Evolutionary conservation across 1,140 invertebrate species (phyloP).

Genomic region (Trichoplusia ni): DNA sequence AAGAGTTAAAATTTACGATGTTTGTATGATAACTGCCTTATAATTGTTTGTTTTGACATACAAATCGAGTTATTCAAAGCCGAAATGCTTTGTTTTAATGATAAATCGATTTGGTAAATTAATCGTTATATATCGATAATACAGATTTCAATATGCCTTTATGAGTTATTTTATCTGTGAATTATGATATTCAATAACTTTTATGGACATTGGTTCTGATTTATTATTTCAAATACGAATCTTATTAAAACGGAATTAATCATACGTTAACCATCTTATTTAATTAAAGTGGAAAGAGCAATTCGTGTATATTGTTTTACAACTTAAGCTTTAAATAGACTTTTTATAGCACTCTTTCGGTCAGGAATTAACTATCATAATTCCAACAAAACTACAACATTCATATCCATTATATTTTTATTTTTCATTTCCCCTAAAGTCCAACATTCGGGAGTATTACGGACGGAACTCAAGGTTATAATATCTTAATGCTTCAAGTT

Average conservation of each 20-base stretch:
- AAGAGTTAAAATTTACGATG: constrained; percentile 64
- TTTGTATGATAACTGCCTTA: constrained; percentile 65
- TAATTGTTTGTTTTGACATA: constrained; percentile 60
- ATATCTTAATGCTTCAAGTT: constrained; percentile 78
- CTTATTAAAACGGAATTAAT: too few relatives aligned
- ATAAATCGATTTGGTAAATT: constrained; percentile 24
- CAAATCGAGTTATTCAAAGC: constrained; percentile 54
- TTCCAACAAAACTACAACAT: constrained; percentile 9
- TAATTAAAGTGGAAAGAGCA: too few relatives aligned
- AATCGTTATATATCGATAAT: constrained; percentile 35
- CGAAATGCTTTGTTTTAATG: constrained; percentile 40
- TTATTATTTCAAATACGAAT: too few relatives aligned
- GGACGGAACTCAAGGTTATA: constrained; percentile 55
- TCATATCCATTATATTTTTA: constrained; percentile 14
- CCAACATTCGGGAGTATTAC: constrained; percentile 33
- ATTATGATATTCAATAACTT: constrained; percentile 9
- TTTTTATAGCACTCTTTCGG: too few relatives aligned
- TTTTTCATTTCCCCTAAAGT: constrained; percentile 25
- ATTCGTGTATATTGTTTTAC: too few relatives aligned
- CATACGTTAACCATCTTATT: too few relatives aligned
- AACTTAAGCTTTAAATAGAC: too few relatives aligned
- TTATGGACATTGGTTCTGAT: constrained; percentile 9
- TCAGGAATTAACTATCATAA: too few relatives aligned
- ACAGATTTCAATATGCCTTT: constrained; percentile 18
- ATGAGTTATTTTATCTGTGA: constrained; percentile 6